phyloP scores from a whole-genome alignment of 2,888 invertebrate genomes.

The Clitarchus hookeri region DNA sequence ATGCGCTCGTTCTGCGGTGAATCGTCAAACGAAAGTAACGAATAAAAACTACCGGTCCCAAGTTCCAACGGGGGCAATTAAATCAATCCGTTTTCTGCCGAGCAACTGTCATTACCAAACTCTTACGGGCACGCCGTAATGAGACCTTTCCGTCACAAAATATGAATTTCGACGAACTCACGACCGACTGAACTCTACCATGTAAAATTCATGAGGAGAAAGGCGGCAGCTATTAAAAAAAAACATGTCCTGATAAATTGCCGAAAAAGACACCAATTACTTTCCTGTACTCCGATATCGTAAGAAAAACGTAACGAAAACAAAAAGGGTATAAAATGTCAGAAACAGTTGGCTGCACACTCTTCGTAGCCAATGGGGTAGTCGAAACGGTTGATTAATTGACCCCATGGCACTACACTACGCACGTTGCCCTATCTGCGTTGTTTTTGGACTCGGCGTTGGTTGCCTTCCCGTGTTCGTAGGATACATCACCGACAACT shows the following conservation, averaged over 20 bases:
- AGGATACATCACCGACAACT: no score
- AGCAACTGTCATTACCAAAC: not conserved
- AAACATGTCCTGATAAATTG: not conserved
- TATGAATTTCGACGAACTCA: not conserved
- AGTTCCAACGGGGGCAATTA: not conserved
- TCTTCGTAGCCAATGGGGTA: not conserved
- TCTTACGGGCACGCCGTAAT: not conserved
- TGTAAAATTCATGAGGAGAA: not conserved
- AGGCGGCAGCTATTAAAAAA: not conserved
- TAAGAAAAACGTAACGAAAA: not conserved
- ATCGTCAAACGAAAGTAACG: not conserved
- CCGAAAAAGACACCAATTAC: not conserved
- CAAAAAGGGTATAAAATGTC: not conserved
- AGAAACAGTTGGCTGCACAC: not conserved
- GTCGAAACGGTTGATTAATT: no score
- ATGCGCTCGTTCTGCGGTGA: not conserved
- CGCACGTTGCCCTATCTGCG: no score
- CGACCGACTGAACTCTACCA: not conserved
- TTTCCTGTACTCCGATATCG: not conserved
- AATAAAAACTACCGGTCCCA: not conserved
- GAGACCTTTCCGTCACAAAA: not conserved
- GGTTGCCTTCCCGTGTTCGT: no score
- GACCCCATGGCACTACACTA: no score
- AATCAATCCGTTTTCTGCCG: not conserved
- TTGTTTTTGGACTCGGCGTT: no score